Percentiles rank a stretch among this genome's conserved stretches.
These are phyloP conservation scores for Eupithecia tripunctaria DNA, from an alignment of 2,888 invertebrate genomes.

Conservation along the genomic window DNA sequence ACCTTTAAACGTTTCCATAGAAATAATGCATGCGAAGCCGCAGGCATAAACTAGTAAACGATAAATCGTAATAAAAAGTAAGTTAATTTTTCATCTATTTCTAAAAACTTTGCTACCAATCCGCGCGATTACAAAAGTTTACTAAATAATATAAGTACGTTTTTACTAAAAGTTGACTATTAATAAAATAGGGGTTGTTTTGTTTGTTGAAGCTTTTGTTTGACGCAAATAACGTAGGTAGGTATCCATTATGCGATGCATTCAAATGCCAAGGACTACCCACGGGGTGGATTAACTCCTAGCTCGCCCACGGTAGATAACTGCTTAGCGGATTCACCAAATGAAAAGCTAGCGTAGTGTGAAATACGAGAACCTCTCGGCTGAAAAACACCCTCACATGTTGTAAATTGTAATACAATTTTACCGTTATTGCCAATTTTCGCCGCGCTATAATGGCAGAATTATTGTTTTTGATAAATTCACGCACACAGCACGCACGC, in stretches of 20 bases:
- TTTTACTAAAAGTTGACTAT: neutral
- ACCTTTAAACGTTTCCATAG: no score
- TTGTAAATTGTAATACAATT: neutral
- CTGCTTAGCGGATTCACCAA: slow-evolving; percentile 49
- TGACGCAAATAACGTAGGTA: neutral
- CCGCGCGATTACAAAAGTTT: neutral
- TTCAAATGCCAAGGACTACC: slow-evolving; percentile 25
- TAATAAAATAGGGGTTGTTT: neutral
- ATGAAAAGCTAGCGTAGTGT: slow-evolving; percentile 42
- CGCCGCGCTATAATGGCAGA: no score
- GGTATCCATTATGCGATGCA: neutral
- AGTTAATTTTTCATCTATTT: neutral
- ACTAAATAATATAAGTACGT: no score
- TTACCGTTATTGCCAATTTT: no score
- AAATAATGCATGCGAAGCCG: no score
- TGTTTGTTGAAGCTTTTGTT: neutral
- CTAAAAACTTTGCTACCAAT: neutral
- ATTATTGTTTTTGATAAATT: no score
- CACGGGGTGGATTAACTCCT: slow-evolving; percentile 23
- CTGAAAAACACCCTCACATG: neutral
- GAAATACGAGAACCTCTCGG: neutral
- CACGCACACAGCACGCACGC: no score
- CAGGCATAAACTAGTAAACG: no score
- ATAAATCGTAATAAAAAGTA: no score
- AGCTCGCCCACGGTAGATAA: slow-evolving; percentile 41